Evolutionary conservation across 2,797 vertebrate species (phyloP).

Genomic region (Sebastes glaucus): DNA sequence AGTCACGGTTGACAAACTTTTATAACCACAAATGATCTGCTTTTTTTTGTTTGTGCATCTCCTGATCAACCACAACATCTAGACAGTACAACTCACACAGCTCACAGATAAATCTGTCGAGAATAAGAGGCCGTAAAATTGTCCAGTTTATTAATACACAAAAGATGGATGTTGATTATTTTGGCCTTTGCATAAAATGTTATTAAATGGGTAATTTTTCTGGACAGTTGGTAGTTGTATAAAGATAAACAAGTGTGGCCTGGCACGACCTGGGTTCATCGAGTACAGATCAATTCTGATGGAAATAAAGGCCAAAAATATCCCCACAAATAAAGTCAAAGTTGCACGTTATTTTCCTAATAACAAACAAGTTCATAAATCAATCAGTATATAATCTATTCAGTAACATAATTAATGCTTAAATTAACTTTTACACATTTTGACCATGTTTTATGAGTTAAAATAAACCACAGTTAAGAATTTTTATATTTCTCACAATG

Average conservation of each 20-base stretch:
- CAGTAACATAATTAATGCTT: neutral
- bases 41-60: neutral
- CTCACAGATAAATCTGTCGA: neutral
- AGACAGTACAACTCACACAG: neutral
- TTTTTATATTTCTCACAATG: neutral
- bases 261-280: neutral
- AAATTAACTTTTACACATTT: neutral
- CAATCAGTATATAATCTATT: neutral
- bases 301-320: neutral
- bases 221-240: neutral
- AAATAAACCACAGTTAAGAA: neutral
- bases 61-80: conserved; percentile 2
- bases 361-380: neutral
- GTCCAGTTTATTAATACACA: neutral
- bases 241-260: neutral
- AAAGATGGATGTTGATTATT: neutral
- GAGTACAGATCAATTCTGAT: neutral
- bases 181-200: neutral
- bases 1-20: neutral
- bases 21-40: neutral
- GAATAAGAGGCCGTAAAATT: neutral
- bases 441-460: neutral
- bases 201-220: neutral
- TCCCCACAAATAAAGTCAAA: neutral
- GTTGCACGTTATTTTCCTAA: neutral